Evolutionary conservation across 2,113 vertebrate genomes (phyloP), one percentile per base, ranked within the genome.

Genomic region (Axis porcinus): DNA sequence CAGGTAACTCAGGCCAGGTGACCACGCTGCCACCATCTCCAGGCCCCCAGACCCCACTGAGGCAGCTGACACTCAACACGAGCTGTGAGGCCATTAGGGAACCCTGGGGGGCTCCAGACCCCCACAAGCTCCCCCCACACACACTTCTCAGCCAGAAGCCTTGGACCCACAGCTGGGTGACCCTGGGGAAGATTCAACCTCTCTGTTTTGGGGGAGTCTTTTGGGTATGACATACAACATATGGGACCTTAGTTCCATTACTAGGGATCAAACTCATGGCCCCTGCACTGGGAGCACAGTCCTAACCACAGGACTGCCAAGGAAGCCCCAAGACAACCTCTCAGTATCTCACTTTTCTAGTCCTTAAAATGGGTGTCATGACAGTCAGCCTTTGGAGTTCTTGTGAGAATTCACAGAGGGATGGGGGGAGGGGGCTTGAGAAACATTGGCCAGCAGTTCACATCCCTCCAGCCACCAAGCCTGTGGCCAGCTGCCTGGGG

Each of bases 21-120:
- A 99, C 95, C 98, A 99, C 97, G 99, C 99, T 1, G 98, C 99
- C 97, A 99, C 98, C 27, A 98, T 85, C 96, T 99, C 99, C 96
- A 99, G 96, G 91, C 74, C 67, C 67, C 16, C 45, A 79, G 76
- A 28, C 99, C 99, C 21, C 99, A 0, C 98, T 98, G 98, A 99
- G 99, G 67, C 96, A 97, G 98, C 99, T 99, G 97, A 99, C 99
- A 40, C 99, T 99, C 95, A 99, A 98, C 97, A 99, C 99, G 98
- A 99, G 96, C 99, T 99, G 98, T 45, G 93, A 81, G 60, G 33
- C 81, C 82, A 55, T 64, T 11, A 27, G 76, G 45, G 45, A 17
- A 60, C 33, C 50, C 19, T 10, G 10, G 27, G 27, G 67, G 30
- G 40, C 43, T 86, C 43, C 40, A 43, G 36, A 47, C 13, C 25